Base-by-base conservation (phyloP, 2,888 invertebrate species). In the Meloe dianella region DNA sequence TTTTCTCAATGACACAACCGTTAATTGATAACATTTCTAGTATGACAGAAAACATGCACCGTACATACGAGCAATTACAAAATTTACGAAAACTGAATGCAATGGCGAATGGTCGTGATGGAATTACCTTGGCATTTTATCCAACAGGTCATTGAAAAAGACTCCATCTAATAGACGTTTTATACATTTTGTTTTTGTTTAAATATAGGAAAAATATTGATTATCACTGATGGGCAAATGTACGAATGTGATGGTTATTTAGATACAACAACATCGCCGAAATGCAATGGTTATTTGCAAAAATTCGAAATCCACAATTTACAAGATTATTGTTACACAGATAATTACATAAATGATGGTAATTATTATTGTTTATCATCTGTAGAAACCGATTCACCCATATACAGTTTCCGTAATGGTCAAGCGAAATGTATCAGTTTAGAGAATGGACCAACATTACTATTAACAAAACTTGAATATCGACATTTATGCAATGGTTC, bases 391-490 rank as follows among this genome's bases (percentile, higher is more conserved):
- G 59, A 24, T 7, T 14, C 24, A 59, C 32, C 59, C 24, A 22
- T 59, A 14, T 38, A 59, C 9, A 20, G 35, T 20, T 8, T 24
- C 9, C 12, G 20, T 14, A 59, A 59, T 59, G 32, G 35, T 59
- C 14, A 24, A 12, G 12, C 29, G 1, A 20, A 59, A 32, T 59
- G 59, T 35, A 59, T 24, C 20, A 14, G 59, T 38, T 35, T 38
- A 24, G 35, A 35, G 35, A 38, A 32, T 17, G 38, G 24, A 22
- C 32, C 32, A 14, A 35, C 35, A 14, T 7, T 59, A 24, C 35
- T 59, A 24, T 35, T 63, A 8, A 41, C 54, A 1, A n/a, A 63
- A 14, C 65, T 66, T 2, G 29, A 67, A 20, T 24, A 61, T 5
- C 32, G 20, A 32, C 32, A 59, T 14, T n/a, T 59, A 38, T 59